Percentiles rank a stretch among this genome's conserved stretches.
Evolutionary conservation across 35 echinoderm and acorn worm species (phyloP).

Genomic region (Holothuria glaberrima): DNA sequence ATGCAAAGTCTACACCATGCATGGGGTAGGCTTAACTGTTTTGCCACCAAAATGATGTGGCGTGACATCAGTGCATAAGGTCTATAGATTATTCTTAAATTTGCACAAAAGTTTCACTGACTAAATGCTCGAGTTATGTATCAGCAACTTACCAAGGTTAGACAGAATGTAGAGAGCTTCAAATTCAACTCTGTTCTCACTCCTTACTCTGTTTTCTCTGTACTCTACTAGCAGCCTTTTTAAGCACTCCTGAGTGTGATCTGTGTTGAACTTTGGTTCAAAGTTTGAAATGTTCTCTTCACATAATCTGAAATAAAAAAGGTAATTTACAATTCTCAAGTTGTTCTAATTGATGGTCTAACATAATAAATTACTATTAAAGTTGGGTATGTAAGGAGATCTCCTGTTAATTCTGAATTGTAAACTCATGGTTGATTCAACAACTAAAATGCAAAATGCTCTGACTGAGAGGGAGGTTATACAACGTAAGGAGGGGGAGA

Average conservation of each 20-base stretch:
- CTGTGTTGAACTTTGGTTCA: constrained; percentile 81
- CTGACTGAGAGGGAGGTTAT: background rate
- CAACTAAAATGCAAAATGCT: background rate
- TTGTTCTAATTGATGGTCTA: too few species aligned
- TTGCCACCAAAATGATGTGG: too few species aligned
- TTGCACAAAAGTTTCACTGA: background rate
- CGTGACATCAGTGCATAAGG: too few species aligned
- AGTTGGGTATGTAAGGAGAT: too few species aligned
- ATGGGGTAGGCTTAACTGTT: too few species aligned
- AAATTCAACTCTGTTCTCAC: constrained; percentile 48
- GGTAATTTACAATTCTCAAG: too few species aligned
- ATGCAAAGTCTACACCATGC: too few species aligned
- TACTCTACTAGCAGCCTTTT: constrained; percentile 76
- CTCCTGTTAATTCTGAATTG: too few species aligned
- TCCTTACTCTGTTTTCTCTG: background rate
- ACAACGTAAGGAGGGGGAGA: too few species aligned
- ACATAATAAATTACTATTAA: too few species aligned
- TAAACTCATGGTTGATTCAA: too few species aligned
- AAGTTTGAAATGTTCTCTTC: constrained; percentile 48
- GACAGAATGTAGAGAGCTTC: constrained; percentile 74
- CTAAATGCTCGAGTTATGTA: background rate
- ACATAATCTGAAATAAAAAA: constrained; percentile 62
- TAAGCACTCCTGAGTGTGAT: constrained; percentile 79
- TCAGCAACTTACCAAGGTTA: constrained; percentile 66
- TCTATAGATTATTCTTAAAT: too few species aligned